phyloP scores from a whole-genome alignment of 2,888 invertebrate species.

The Liodrosophila aerea region DNA sequence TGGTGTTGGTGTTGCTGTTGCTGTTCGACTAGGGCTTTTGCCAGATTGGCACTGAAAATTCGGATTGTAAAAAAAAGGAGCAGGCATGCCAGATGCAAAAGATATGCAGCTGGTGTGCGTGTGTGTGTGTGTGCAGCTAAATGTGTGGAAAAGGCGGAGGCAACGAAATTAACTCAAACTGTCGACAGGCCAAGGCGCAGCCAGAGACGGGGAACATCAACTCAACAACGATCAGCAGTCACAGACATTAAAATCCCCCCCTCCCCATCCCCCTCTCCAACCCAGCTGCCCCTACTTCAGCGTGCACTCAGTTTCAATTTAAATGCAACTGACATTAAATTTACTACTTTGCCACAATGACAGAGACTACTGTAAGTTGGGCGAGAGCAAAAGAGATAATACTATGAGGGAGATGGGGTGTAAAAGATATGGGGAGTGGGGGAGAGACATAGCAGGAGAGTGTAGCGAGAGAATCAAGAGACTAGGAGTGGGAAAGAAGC shows the following conservation, averaged over 20 bases:
- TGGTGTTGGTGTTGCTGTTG: constrained; percentile 27
- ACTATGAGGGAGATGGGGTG: not conserved
- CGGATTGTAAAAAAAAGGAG: constrained; percentile 1
- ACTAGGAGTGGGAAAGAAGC: no score
- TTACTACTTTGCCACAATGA: constrained; percentile 71
- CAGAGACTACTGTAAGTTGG: constrained; percentile 57
- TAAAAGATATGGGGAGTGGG: not conserved
- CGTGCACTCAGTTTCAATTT: constrained; percentile 68
- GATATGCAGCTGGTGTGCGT: constrained; percentile 16
- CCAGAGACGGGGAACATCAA: constrained; percentile 4
- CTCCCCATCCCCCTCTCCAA: not conserved
- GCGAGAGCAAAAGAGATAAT: not conserved
- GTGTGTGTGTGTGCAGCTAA: constrained; percentile 25
- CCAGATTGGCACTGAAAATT: constrained; percentile 29
- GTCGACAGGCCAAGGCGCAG: constrained; percentile 55
- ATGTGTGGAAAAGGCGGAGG: constrained; percentile 56
- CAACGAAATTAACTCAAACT: constrained; percentile 73
- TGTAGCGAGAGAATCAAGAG: no score
- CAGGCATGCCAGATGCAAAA: constrained; percentile 53
- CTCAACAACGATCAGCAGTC: not conserved
- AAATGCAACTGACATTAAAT: constrained; percentile 78
- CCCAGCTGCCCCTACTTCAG: constrained; percentile 4
- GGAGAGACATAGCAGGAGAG: no score
- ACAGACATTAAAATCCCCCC: not conserved
- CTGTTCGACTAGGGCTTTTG: constrained; percentile 41